Conservation (phyloP, 2,888 invertebrate species). For the Caenorhabditis sp. region DNA sequence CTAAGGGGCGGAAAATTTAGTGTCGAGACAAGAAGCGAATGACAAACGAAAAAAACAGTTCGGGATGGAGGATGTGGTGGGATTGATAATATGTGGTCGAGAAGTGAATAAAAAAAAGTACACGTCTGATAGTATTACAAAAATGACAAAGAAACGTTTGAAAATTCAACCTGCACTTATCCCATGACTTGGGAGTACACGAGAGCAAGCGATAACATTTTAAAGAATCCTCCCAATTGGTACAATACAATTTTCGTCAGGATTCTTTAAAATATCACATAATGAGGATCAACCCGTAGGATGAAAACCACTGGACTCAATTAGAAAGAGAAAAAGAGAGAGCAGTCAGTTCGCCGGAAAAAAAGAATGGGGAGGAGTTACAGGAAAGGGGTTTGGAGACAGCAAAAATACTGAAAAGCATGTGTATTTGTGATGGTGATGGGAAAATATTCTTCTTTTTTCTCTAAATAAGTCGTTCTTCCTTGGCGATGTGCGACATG, state of each 20-base stretch:
- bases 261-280: conserved; percentile 3
- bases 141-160: conserved; percentile 10
- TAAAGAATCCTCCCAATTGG: too few relatives aligned
- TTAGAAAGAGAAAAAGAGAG: too few relatives aligned
- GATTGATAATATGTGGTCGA: too few relatives aligned
- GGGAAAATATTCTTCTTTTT: conserved; percentile 3
- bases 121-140: conserved; percentile 39
- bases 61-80: too few relatives aligned
- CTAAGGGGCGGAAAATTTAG: background rate
- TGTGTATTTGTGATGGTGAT: conserved; percentile 22
- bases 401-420: conserved; percentile 57
- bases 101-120: conserved; percentile 4
- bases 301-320: conserved; percentile 36
- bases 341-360: conserved; percentile 50
- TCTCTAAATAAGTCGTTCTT: conserved; percentile 74
- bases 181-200: conserved; percentile 46
- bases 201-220: conserved; percentile 11
- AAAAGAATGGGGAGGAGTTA: conserved; percentile 26
- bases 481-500: conserved; percentile 72
- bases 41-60: too few relatives aligned
- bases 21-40: conserved; percentile 23
- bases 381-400: conserved; percentile 19
- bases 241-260: background rate
- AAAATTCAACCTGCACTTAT: conserved; percentile 27
- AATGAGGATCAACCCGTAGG: conserved; percentile 27